A percentile compares a stretch with the other conserved stretches of the same genome.
These are phyloP conservation scores for Chloromyia formosa DNA, from an alignment of 2,888 invertebrate genomes.

Conservation along the genomic window DNA sequence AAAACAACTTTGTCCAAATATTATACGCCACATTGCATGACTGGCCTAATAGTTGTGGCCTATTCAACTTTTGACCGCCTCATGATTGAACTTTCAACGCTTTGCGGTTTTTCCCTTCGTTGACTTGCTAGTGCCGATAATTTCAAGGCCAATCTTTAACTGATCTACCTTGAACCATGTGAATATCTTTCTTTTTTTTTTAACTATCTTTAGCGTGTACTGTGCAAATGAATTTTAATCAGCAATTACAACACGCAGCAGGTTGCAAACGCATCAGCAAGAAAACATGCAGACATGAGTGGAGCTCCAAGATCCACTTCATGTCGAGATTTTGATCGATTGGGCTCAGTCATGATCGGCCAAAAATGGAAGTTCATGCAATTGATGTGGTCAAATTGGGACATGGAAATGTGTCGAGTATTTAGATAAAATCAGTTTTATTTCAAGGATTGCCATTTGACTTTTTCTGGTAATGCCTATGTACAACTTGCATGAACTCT, in stretches of 20 bases:
- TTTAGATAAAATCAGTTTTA: too few species aligned
- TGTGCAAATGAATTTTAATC: conserved; percentile 34
- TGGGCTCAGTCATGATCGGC: neutral
- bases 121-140: neutral
- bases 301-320: neutral
- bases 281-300: neutral
- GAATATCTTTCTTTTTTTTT: neutral
- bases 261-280: conserved; percentile 3
- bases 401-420: neutral
- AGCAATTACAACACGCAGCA: conserved; percentile 36
- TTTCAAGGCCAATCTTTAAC: conserved; percentile 29
- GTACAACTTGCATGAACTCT: too few species aligned
- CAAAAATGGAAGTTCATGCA: neutral
- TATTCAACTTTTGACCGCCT: conserved; percentile 30
- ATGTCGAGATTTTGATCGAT: conserved; percentile 10
- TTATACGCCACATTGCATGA: conserved; percentile 8
- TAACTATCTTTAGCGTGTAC: neutral
- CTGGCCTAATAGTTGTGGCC: conserved; percentile 7
- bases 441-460: too few species aligned
- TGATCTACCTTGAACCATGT: conserved; percentile 28
- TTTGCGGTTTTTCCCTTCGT: neutral
- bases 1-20: conserved; percentile 20
- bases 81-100: neutral
- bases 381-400: neutral
- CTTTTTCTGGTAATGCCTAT: too few species aligned